These are phyloP conservation scores for Brienomyrus longianalis DNA, from an alignment of 2,113 vertebrate genomes.

Conservation along the genomic window DNA sequence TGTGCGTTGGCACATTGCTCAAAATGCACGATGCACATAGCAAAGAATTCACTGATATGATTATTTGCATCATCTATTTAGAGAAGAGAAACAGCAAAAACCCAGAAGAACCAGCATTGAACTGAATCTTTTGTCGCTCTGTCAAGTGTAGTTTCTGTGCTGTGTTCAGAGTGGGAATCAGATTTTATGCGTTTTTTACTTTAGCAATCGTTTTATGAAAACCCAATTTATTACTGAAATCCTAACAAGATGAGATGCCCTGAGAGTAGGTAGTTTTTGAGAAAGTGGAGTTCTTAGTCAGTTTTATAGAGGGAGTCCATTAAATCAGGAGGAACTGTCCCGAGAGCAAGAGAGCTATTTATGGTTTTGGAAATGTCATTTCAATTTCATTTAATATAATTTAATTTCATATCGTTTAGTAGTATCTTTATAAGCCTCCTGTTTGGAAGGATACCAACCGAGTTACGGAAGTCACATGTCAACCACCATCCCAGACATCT, in stretches of 20 bases:
- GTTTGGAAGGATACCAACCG: background rate
- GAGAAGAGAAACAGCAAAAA: background rate
- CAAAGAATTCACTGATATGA: background rate
- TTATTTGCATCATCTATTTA: background rate
- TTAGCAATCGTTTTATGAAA: background rate
- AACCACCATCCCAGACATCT: background rate
- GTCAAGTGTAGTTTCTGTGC: background rate
- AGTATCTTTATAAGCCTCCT: background rate
- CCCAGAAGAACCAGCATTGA: background rate
- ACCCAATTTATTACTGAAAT: background rate
- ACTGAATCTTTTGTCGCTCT: background rate
- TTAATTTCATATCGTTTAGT: background rate
- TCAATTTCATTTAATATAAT: too few relatives aligned
- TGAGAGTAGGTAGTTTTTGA: background rate
- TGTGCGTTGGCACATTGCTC: background rate
- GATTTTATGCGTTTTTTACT: background rate
- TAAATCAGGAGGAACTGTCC: background rate
- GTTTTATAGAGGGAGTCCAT: background rate
- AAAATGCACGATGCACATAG: background rate
- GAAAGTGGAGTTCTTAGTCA: background rate
- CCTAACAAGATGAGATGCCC: background rate
- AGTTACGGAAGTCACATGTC: background rate
- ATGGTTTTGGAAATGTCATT: background rate
- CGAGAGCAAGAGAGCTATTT: background rate
- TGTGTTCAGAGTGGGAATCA: background rate